Conservation (phyloP, 2,113 vertebrate species). For the Ellobius talpinus region DNA sequence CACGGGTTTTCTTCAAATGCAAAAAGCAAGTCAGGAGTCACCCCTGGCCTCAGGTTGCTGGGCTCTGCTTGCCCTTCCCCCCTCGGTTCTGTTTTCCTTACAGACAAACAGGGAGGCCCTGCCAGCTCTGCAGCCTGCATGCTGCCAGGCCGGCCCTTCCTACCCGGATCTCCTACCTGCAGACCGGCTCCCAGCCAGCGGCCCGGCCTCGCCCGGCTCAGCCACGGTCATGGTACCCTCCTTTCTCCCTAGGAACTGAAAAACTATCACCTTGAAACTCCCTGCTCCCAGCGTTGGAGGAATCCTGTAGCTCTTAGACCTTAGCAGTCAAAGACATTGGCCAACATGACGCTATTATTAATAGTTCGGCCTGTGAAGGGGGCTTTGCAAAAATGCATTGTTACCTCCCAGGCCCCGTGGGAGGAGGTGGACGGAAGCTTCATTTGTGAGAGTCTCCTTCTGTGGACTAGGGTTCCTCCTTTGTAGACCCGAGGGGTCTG, state of each 20-base stretch:
- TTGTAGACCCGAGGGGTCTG: slow-evolving; percentile 62
- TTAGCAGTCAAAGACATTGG: slow-evolving; percentile 50
- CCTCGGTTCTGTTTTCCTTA: background rate
- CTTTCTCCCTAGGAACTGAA: slow-evolving; percentile 72
- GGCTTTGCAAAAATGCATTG: slow-evolving; percentile 67
- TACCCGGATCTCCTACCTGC: slow-evolving; percentile 74
- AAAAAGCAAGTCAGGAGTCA: slow-evolving; percentile 55
- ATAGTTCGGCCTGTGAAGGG: slow-evolving; percentile 70
- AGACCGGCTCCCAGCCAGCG: slow-evolving; percentile 67
- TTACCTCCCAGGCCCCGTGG: slow-evolving; percentile 64
- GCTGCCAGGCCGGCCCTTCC: slow-evolving; percentile 70
- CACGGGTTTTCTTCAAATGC: slow-evolving; percentile 48
- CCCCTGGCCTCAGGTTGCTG: slow-evolving; percentile 74
- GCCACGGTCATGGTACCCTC: slow-evolving; percentile 71
- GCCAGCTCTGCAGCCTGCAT: slow-evolving; percentile 68
- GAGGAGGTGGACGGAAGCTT: slow-evolving; percentile 71
- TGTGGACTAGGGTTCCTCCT: slow-evolving; percentile 56
- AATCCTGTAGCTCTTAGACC: slow-evolving; percentile 57
- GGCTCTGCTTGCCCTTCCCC: slow-evolving; percentile 58
- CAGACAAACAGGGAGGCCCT: slow-evolving; percentile 75
- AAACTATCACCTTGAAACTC: slow-evolving; percentile 76
- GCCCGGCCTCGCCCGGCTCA: slow-evolving; percentile 36
- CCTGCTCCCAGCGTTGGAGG: slow-evolving; percentile 22
- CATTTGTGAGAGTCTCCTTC: slow-evolving; percentile 74
- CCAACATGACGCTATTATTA: slow-evolving; percentile 68